These are phyloP conservation scores for Subacronicta megacephala DNA, from an alignment of 2,888 invertebrate species.

Conservation along the genomic window DNA sequence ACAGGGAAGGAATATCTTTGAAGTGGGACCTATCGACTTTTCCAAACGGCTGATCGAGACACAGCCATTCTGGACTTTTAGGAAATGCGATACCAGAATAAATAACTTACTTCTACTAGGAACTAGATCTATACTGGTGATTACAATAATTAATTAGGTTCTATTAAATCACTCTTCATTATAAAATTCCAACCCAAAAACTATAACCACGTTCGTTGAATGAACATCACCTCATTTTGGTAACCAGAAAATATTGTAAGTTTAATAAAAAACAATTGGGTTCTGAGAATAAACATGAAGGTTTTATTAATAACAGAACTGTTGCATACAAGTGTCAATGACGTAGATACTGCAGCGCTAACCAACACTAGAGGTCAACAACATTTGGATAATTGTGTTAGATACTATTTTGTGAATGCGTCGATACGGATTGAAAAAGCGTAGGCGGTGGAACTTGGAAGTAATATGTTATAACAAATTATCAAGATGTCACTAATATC, in stretches of 20 bases:
- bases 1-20: background rate
- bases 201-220: no score
- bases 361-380: conserved; percentile 43
- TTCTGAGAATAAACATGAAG: conserved; percentile 12
- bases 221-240: no score
- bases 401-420: conserved; percentile 30
- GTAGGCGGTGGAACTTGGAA: conserved; percentile 24
- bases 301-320: conserved; percentile 22
- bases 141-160: no score
- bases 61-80: no score
- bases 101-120: no score
- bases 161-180: no score
- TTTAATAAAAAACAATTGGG: background rate
- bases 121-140: no score
- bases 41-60: no score
- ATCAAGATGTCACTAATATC: conserved; percentile 8
- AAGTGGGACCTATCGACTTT: no score
- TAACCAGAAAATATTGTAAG: no score
- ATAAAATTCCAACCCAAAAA: no score
- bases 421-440: conserved; percentile 9
- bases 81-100: no score
- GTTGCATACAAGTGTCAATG: conserved; percentile 22
- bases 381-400: conserved; percentile 40
- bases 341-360: conserved; percentile 37
- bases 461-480: conserved; percentile 21